A percentile compares a stretch with the other conserved stretches of the same genome.
These are phyloP conservation scores for Zosterops hypoxanthus DNA, from an alignment of 2,113 vertebrate genomes.

Conservation along the genomic window DNA sequence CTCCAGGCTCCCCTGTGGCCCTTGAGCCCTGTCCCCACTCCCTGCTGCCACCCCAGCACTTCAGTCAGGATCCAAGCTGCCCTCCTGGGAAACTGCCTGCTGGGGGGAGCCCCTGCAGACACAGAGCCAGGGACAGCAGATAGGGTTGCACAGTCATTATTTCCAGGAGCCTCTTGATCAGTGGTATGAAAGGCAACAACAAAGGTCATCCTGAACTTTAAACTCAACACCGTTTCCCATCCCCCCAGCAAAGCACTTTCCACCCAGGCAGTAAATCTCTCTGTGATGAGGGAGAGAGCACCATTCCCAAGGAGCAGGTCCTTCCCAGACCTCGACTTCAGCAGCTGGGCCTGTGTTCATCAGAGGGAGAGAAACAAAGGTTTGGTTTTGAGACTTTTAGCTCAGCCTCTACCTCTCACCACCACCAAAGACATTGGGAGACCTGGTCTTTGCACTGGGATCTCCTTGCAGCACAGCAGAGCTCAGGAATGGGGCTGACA, in stretches of 20 bases:
- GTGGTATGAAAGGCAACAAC: slow-evolving; percentile 60
- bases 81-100: slow-evolving; percentile 30
- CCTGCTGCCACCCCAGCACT: not conserved
- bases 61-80: not conserved
- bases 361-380: rapidly evolving
- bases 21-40: not conserved
- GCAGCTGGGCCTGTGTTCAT: not conserved
- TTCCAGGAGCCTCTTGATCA: slow-evolving; percentile 63
- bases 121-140: not conserved
- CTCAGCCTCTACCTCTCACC: not conserved
- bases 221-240: slow-evolving; percentile 41
- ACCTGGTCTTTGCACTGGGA: not conserved
- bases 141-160: slow-evolving; percentile 43
- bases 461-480: not conserved
- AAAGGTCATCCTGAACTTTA: slow-evolving; percentile 67
- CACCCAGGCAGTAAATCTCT: slow-evolving; percentile 45
- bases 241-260: slow-evolving; percentile 31
- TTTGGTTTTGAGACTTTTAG: not conserved
- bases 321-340: not conserved
- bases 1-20: rapidly evolving
- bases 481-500: rapidly evolving
- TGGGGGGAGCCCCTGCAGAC: not conserved
- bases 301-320: not conserved
- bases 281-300: not conserved
- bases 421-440: rapidly evolving